phyloP scores from a whole-genome alignment of 2,888 invertebrate genomes.

The Crossocerus cetratus region DNA sequence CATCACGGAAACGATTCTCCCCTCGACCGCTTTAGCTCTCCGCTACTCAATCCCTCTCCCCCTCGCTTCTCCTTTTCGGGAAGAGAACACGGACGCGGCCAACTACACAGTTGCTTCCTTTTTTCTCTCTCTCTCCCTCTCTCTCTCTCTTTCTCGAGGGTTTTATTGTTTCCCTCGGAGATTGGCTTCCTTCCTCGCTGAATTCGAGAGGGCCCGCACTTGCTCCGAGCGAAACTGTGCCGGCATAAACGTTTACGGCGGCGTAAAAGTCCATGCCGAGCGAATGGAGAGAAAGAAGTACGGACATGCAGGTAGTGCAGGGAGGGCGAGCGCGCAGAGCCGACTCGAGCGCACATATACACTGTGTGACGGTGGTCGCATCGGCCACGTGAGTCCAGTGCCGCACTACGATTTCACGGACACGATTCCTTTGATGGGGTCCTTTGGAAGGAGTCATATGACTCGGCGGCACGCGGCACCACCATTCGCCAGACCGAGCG shows the following conservation, averaged over 20 bases:
- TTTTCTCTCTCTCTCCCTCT: too few species aligned
- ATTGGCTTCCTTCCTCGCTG: constrained; percentile 46
- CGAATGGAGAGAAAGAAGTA: neutral
- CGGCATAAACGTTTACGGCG: constrained; percentile 25
- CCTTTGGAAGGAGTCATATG: neutral
- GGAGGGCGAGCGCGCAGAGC: constrained; percentile 12
- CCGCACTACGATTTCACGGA: constrained; percentile 28
- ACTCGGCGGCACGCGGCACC: neutral
- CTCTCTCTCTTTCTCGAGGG: constrained; percentile 24
- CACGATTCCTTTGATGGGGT: constrained; percentile 29
- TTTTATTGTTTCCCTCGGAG: constrained; percentile 61
- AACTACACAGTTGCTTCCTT: too few species aligned
- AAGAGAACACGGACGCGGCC: too few species aligned
- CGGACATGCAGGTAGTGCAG: constrained; percentile 2
- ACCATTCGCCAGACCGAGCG: neutral
- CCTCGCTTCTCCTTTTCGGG: neutral
- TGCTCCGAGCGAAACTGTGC: constrained; percentile 2
- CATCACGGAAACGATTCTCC: constrained; percentile 54
- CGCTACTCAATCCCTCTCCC: neutral
- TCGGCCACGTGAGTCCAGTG: constrained; percentile 23
- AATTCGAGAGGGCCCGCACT: neutral
- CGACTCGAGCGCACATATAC: neutral
- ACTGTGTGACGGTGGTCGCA: neutral
- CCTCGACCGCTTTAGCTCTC: neutral
- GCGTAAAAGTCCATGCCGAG: constrained; percentile 7